phyloP scores from a whole-genome alignment of 2,797 vertebrate genomes.

The Diplodus puntazzo region DNA sequence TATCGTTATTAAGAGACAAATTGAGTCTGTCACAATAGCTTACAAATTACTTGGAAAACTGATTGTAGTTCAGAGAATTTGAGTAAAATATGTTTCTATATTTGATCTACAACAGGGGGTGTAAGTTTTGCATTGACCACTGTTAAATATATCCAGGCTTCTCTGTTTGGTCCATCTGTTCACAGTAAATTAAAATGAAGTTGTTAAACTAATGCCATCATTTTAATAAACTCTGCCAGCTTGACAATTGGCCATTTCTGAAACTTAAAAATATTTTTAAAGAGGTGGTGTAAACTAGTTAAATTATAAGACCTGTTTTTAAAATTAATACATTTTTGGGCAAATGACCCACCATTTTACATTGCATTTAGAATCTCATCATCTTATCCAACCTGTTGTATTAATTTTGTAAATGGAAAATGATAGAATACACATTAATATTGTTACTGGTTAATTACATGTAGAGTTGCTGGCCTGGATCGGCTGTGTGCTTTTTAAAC shows the following conservation, averaged over 20 bases:
- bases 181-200: conserved; percentile 47
- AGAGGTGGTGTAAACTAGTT: conserved; percentile 53
- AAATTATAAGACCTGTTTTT: conserved; percentile 20
- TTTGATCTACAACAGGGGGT: conserved; percentile 50
- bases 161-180: conserved; percentile 25
- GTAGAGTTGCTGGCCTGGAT: conserved; percentile 1
- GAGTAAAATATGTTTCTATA: conserved; percentile 29
- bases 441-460: conserved; percentile 22
- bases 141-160: conserved; percentile 24
- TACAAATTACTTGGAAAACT: conserved; percentile 8
- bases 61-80: conserved; percentile 5
- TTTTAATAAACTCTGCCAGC: conserved; percentile 15
- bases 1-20: conserved; percentile 23
- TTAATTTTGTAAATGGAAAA: conserved; percentile 28
- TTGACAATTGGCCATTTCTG: conserved; percentile 33
- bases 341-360: not conserved
- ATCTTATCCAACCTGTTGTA: conserved; percentile 12
- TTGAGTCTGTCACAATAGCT: conserved; percentile 13
- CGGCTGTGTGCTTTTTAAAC: conserved; percentile 45
- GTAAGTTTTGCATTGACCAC: conserved; percentile 35
- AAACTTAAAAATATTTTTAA: conserved; percentile 28
- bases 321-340: not conserved
- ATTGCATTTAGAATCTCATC: conserved; percentile 9
- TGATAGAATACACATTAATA: conserved; percentile 29
- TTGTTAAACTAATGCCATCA: conserved; percentile 24